Evolutionary conservation across 2,113 vertebrate species (phyloP), one percentile per base, ranked within the genome.

Genomic region (Psophia crepitans): DNA sequence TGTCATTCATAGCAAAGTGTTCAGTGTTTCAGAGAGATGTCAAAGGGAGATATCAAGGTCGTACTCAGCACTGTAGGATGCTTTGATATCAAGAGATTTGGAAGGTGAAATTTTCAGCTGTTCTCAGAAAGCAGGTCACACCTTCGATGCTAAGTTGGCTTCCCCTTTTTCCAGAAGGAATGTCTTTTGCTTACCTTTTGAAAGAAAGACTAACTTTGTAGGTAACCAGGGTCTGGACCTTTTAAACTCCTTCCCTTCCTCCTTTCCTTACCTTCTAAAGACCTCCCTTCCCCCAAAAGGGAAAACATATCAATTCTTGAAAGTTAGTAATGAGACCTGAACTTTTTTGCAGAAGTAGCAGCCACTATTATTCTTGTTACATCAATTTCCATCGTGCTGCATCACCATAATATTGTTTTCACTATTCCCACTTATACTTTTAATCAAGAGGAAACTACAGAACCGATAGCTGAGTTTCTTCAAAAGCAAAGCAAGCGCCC

Each of bases 251-350:
- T 85, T 46, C 12, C 4, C 6, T 85, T 73, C 4, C 26, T 10
- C 3, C 4, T 46, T 0, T 10, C 3, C 4, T 46, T 0, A 1
- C 11, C 3, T 11, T 65, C 23, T 54, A 60, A 35, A 43, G 15
- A 71, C 5, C 0, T 0, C 14, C 4, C 1, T 41, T 41, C 14
- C 6, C 6, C 3, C 11, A 10, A 60, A 92, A 76, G 5, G 61
- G 58, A 73, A 92, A 91, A 18, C 4, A 8, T 63, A 19, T 3
- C 5, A 3, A 5, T 56, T 76, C 30, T n/a, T 74, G 15, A n/a
- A 63, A 63, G 21, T 57, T 57, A 51, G 8, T n/a, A 63, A 32
- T 19, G 30, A 70, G 14, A 65, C 3, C 6, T 39, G 27, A 69
- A 32, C 4, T 5, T 61, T 74, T 66, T 73, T 66, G 2, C 28